Evolutionary conservation across 2,888 invertebrate species (phyloP), one percentile per base, ranked within the genome.

Genomic region (Sesia bembeciformis): DNA sequence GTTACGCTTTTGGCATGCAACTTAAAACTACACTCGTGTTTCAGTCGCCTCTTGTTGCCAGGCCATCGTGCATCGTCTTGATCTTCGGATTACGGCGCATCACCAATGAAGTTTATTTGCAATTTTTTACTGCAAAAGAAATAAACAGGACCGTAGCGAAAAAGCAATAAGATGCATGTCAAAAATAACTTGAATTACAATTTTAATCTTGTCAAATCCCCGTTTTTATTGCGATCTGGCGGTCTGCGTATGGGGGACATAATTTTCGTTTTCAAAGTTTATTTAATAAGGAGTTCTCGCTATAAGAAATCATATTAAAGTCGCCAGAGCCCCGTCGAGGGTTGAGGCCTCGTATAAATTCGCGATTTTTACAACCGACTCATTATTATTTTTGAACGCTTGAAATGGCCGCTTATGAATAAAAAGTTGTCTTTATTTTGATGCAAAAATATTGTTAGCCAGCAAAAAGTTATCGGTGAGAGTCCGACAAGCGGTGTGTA

Each of bases 161-260:
- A 78, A 81, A 75, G 79, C 86, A 88, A 87, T 86, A 86, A 86
- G 82, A 80, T 71, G 80, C 78, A 79, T 70, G 87, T 86, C 87
- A 84, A 71, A 81, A 79, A 82, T 84, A 84, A 83, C 83, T 84
- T 84, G 84, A 84, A 81, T 85, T 86, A 88, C 85, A 87, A 85
- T 87, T 87, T 87, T 85, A 89, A 89, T 89, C 88, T 84, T 83
- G 85, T 85, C 87, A 81, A 85, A 89, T 89, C 87, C 87, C 76
- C 72, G 75, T 81, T 84, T 89, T 89, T 89, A 89, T 89, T 80
- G 80, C 76, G 75, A 76, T 74, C 78, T 71, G 72, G 62, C 72
- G 74, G 65, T 60, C 74, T 68, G 68, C 68, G 72, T 70, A 67
- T 70, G 68, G 75, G 67, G 76, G 80, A 80, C 83, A 84, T 83